Conservation (phyloP, 2,888 invertebrate genomes). For the Trilocha varians region DNA sequence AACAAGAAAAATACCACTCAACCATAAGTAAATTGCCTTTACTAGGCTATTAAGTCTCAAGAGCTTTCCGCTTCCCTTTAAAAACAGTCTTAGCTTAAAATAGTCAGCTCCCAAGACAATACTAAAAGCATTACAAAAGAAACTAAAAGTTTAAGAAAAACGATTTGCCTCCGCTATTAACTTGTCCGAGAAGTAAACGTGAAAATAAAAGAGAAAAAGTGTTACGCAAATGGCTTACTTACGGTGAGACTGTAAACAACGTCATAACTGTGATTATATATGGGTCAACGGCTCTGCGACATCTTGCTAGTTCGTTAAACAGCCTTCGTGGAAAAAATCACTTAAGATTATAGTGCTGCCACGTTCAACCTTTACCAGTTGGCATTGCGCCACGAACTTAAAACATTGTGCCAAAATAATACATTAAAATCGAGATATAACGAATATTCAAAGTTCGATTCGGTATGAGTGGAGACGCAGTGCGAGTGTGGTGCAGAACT, state of each 20-base stretch:
- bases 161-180: slow-evolving; percentile 23
- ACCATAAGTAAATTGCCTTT: too few species aligned
- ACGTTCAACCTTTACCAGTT: slow-evolving; percentile 61
- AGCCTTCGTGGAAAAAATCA: slow-evolving; percentile 57
- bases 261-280: slow-evolving; percentile 54
- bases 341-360: slow-evolving; percentile 55
- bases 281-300: slow-evolving; percentile 55
- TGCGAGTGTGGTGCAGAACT: slow-evolving; percentile 31
- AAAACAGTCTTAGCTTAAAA: slow-evolving; percentile 5
- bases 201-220: slow-evolving; percentile 26
- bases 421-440: slow-evolving; percentile 57
- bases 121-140: slow-evolving; percentile 15
- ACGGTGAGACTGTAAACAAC: slow-evolving; percentile 40
- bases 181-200: slow-evolving; percentile 19
- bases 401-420: slow-evolving; percentile 64
- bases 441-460: slow-evolving; percentile 45
- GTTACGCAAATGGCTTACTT: slow-evolving; percentile 38
- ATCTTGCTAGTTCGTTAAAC: slow-evolving; percentile 63
- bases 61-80: neutral
- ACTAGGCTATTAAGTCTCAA: too few species aligned
- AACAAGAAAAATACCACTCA: too few species aligned
- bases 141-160: slow-evolving; percentile 13
- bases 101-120: slow-evolving; percentile 9
- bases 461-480: slow-evolving; percentile 29
- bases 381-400: slow-evolving; percentile 52